Base-by-base conservation (phyloP, 2,888 invertebrate genomes). In the Seira musarum region DNA sequence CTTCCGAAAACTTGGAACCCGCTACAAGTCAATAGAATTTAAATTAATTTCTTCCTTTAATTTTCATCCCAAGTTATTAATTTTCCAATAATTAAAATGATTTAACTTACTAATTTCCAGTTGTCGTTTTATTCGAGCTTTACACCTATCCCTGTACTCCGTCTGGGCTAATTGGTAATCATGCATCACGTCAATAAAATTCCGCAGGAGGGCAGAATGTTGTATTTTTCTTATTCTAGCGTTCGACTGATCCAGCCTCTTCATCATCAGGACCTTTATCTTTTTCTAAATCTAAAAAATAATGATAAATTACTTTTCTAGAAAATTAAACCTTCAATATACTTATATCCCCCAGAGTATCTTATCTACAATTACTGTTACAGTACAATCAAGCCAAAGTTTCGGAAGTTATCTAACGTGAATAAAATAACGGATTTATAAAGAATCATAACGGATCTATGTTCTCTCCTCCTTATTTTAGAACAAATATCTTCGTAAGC, bases 1-100 rank as follows among this genome's bases (percentile, higher is more conserved):
- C 98, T 89, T 97, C 97, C 88, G 98, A 98, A 89, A 98, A 98
- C 88, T 96, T 95, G 90, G 96, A 94, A 88, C 98, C 98, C 87
- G 90, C 80, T 91, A n/a, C 30, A 15, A 3, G 3, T 49, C 3
- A n/a, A 30, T 30, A 30, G 15, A 49, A 49, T 5, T 40, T 40
- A 40, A 40, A 8, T 40, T 40, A 40, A 13, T 40, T 5, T 40
- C 67, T 63, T 40, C 40, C 6, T 40, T 40, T 8, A 6, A 60
- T 19, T 60, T 60, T n/a, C 6, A 60, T 40, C n/a, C n/a, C n/a
- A 24, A 69, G 6, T 69, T 19, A 22, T 69, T 22, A 2, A 22
- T 69, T 40, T 40, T 40, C 13, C n/a, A n/a, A n/a, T n/a, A n/a
- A n/a, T n/a, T n/a, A n/a, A n/a, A n/a, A n/a, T 30, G 30, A 8